Evolutionary conservation across 2,797 vertebrate genomes (phyloP), one percentile per base, ranked within the genome.

Genomic region (Diceros bicornis): DNA sequence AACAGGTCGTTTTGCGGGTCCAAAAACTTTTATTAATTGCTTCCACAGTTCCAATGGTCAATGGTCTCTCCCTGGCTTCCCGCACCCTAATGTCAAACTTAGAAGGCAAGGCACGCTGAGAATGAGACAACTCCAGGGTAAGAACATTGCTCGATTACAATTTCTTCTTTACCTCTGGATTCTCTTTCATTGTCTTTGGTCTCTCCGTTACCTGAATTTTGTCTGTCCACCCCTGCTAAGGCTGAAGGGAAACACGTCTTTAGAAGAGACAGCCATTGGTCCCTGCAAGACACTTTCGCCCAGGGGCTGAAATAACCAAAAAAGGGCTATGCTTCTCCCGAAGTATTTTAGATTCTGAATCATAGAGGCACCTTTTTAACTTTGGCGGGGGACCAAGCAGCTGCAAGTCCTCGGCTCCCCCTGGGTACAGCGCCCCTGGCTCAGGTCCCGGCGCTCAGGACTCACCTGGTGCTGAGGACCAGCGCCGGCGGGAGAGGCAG

Each of bases 401-500:
- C 44, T 55, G 69, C 2, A 78, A 59, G 57, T 81, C 69, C 21
- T 16, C n/a, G 41, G 81, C 57, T 29, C 29, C 6, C 68, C 27
- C 20, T 2, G 10, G 41, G 2, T 21, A 52, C 52, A 25, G 34
- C 1, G 0, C 29, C 78, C 78, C 27, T 1, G 1, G 17, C 52
- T 29, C 29, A 1, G 52, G 52, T 96, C 55, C 62, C 25, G 0
- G 75, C 62, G 87, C n/a, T 61, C 16, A 17, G 72, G 90, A 98
- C 98, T 98, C 98, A 98, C 98, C 98, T 96, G 81, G 97, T 3
- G 74, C 98, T 93, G 59, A 97, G 25, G 77, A 95, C 83, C 96
- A 98, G 95, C 0, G 94, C 79, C 13, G 94, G 92, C 1, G 97
- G 66, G 18, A 98, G 77, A 62, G 47, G 47, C 47, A 9, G 47